A percentile compares a stretch with the other conserved stretches of the same genome.
Conservation (phyloP, 2,888 invertebrate species). For the Hecatera dysodea region DNA sequence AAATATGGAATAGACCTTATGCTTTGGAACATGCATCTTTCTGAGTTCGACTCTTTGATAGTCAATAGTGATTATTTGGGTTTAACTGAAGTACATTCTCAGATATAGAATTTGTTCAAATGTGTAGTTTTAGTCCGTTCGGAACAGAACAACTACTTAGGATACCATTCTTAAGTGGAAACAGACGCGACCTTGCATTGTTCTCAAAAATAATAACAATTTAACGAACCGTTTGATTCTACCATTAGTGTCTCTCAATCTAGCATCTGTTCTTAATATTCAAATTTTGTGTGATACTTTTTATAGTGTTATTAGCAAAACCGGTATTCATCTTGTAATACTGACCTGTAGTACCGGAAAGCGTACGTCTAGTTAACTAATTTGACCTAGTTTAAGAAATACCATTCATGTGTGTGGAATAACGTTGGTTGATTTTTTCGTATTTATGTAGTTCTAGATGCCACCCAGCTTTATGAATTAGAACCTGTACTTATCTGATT, state of each 20-base stretch:
- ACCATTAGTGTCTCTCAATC: not conserved
- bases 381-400: conserved; percentile 55
- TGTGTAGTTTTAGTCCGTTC: too few species aligned
- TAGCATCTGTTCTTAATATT: not conserved
- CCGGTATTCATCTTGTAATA: conserved; percentile 43
- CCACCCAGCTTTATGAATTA: too few species aligned
- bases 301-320: conserved; percentile 30
- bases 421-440: conserved; percentile 14
- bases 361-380: conserved; percentile 50
- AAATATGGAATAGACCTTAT: too few species aligned
- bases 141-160: not conserved
- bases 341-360: conserved; percentile 60
- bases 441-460: too few species aligned
- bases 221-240: conserved; percentile 16
- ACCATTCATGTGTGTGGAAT: conserved; percentile 36
- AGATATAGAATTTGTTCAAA: too few species aligned
- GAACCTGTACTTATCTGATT: too few species aligned
- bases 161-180: not conserved
- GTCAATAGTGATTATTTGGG: too few species aligned
- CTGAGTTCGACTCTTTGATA: too few species aligned
- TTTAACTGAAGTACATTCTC: too few species aligned
- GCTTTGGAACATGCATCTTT: too few species aligned
- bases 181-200: conserved; percentile 43
- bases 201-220: conserved; percentile 32
- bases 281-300: conserved; percentile 38